Evolutionary conservation across 2,113 vertebrate genomes (phyloP).

Genomic region (Serinus canaria): DNA sequence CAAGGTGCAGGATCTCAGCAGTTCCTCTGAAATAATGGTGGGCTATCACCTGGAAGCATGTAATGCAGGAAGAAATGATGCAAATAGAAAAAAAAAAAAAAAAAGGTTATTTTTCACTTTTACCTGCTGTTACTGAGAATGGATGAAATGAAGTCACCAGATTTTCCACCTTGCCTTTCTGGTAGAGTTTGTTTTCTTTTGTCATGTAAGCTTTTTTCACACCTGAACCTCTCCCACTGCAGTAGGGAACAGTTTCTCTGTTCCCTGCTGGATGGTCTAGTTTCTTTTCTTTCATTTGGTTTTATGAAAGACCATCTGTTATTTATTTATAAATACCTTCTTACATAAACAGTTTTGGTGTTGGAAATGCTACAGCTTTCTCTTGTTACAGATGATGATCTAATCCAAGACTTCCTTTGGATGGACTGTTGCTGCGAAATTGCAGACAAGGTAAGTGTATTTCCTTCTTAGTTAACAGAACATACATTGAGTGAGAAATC

Average conservation of each 20-base stretch:
- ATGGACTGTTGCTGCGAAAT: slow-evolving; percentile 94
- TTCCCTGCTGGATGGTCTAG: not conserved
- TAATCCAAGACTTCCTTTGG: slow-evolving; percentile 93
- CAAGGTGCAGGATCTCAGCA: not conserved
- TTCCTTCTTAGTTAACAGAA: not conserved
- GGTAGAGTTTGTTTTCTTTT: not conserved
- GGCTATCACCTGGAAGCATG: not conserved
- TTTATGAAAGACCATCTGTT: not conserved
- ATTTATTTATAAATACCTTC: not conserved
- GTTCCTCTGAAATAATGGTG: not conserved
- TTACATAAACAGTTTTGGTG: not conserved
- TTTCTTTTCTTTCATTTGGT: not conserved
- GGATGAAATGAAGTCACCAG: not conserved
- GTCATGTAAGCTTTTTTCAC: not conserved
- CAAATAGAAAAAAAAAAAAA: not conserved
- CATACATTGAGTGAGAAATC: not conserved
- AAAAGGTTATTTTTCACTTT: not conserved
- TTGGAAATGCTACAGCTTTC: slow-evolving; percentile 43
- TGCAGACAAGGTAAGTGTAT: slow-evolving; percentile 86
- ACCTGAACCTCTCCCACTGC: not conserved
- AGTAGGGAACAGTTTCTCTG: not conserved
- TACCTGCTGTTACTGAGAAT: not conserved
- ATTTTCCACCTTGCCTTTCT: not conserved
- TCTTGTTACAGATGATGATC: slow-evolving; percentile 85
- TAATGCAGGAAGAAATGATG: not conserved